These are phyloP conservation scores for Lanius ludovicianus DNA, from an alignment of 2,113 vertebrate genomes.

Conservation along the genomic window DNA sequence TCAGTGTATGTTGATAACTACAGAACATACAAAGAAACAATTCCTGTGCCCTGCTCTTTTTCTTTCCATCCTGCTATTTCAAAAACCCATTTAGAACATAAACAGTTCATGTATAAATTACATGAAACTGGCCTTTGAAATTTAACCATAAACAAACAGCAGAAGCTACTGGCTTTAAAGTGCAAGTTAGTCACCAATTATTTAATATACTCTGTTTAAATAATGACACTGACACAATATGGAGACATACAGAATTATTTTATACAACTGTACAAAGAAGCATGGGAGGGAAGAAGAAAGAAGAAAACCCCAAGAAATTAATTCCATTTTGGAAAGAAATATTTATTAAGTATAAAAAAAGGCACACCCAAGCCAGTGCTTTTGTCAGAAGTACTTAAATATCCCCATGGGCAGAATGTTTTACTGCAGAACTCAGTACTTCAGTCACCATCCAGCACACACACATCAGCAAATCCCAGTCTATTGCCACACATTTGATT, in stretches of 20 bases:
- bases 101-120: background rate
- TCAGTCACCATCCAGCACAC: background rate
- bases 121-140: background rate
- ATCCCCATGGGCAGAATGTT: background rate
- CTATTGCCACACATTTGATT: background rate
- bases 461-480: background rate
- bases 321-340: conserved; percentile 36
- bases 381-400: conserved; percentile 2
- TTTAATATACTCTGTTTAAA: background rate
- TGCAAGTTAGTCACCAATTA: conserved; percentile 37
- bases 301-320: conserved; percentile 32
- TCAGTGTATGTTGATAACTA: background rate
- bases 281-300: background rate
- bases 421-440: background rate
- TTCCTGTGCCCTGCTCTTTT: background rate
- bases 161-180: conserved; percentile 4
- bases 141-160: conserved; percentile 8
- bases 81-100: background rate
- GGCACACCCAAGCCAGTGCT: conserved; percentile 27
- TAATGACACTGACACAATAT: conserved; percentile 31
- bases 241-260: conserved; percentile 1
- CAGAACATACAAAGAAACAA: background rate
- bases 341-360: conserved; percentile 49
- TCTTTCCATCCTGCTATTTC: background rate
- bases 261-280: background rate